Evolutionary conservation across 2,797 vertebrate species (phyloP), one percentile per base, ranked within the genome.

Genomic region (Gila robusta): DNA sequence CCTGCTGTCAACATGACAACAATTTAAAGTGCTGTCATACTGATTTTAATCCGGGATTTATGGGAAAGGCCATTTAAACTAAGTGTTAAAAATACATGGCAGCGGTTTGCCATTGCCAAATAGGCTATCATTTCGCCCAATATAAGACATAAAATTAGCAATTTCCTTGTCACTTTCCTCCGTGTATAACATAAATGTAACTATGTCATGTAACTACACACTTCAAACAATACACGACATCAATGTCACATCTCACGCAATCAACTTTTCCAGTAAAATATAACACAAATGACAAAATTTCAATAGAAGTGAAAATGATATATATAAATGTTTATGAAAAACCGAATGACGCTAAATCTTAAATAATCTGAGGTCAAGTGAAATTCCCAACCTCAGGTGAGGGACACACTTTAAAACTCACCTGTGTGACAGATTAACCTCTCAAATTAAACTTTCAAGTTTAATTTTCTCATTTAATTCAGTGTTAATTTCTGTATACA

Each of bases 141-240:
- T n/a, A 23, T 16, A n/a, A 21, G 14, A n/a, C 41, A 49, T 5
- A 6, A 52, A 35, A 17, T 12, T 0, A 23, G 39, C 11, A 16
- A 49, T 66, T 12, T 52, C 59, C 44, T 67, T 76, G 28, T 39
- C 6, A 7, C 37, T 52, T 39, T 11, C 32, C 28, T 67, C 21
- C 1, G 56, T 11, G 12, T 5, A 35, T 47, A 14, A n/a, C 7
- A 74, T n/a, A 83, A 35, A 9, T 39, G 39, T 23, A 52, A 10
- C 14, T 37, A n/a, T 59, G 32, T 16, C 19, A 83, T 49, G 10
- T 2, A 47, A 4, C 1, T 16, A 72, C 8, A 56, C 32, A 41
- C 69, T 56, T 44, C n/a, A 62, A 47, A 72, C 81, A 74, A 74
- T 26, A 83, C 82, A 74, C 23, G 23, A 59, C 26, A 74, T 23